A percentile compares a stretch with the other conserved stretches of the same genome.
Evolutionary conservation across 2,888 invertebrate species (phyloP).

Genomic region (Vannuccia rotundouncinata): DNA sequence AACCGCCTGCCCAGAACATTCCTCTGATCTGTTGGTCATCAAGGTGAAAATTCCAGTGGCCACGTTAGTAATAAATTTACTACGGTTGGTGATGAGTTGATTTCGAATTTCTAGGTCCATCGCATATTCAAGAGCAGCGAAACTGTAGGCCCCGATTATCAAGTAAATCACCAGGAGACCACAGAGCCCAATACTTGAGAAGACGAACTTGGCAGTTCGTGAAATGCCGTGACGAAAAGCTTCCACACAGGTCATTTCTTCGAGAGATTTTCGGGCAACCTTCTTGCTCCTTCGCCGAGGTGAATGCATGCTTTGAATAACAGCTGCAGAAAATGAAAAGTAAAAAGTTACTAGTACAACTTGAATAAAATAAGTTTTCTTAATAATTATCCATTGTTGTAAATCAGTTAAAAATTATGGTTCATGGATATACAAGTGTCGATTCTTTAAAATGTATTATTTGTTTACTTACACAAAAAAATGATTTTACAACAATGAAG

Average conservation of each 20-base stretch:
- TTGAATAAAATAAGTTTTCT: no score
- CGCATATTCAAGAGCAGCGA: slow-evolving; percentile 50
- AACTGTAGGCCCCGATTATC: slow-evolving; percentile 55
- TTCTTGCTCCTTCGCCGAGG: not conserved
- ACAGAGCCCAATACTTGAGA: slow-evolving; percentile 55
- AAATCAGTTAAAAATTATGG: no score
- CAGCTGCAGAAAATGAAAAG: not conserved
- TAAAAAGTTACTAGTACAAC: no score
- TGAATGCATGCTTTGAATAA: not conserved
- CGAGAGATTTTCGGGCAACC: not conserved
- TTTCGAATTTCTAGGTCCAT: not conserved
- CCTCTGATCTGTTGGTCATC: not conserved
- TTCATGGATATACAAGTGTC: no score
- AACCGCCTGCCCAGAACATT: not conserved
- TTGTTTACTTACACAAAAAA: no score
- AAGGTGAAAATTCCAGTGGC: not conserved
- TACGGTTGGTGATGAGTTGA: not conserved
- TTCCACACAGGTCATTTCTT: not conserved
- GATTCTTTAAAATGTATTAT: no score
- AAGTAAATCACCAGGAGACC: slow-evolving; percentile 52
- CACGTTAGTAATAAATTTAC: not conserved
- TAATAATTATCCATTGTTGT: no score
- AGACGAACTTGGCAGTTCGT: slow-evolving; percentile 47
- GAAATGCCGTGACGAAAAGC: not conserved
- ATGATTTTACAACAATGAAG: no score